Conservation (phyloP, 2,113 vertebrate genomes). For the Poecilia latipinna region DNA sequence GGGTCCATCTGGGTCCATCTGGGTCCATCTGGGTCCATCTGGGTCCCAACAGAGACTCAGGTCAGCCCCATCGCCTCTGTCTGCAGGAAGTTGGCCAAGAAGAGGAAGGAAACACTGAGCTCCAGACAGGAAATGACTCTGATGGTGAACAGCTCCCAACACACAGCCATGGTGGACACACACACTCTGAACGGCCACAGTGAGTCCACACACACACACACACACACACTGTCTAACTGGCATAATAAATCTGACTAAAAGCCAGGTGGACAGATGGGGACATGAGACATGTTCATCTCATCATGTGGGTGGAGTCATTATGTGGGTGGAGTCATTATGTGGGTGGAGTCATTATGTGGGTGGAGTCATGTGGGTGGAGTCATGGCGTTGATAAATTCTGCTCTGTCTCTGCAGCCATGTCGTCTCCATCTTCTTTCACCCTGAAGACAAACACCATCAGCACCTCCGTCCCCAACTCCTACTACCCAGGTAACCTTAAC, state of each 20-base stretch:
- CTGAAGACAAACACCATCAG: slow-evolving; percentile 96
- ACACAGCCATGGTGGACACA: slow-evolving; percentile 61
- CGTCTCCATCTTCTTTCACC: slow-evolving; percentile 95
- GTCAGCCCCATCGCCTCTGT: not conserved
- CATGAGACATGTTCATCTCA: too few species aligned
- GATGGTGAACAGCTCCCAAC: slow-evolving; percentile 71
- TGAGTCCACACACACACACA: slow-evolving; percentile 39
- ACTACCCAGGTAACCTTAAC: slow-evolving; percentile 89
- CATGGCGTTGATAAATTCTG: not conserved
- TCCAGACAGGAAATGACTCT: slow-evolving; percentile 78
- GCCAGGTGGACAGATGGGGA: too few species aligned
- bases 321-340: too few species aligned
- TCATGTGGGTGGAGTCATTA: too few species aligned
- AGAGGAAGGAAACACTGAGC: slow-evolving; percentile 73
- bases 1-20: too few species aligned
- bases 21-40: not conserved
- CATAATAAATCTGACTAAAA: too few species aligned
- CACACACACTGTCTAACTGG: too few species aligned
- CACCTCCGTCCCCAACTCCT: slow-evolving; percentile 92
- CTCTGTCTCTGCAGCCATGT: slow-evolving; percentile 81
- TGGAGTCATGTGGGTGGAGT: too few species aligned
- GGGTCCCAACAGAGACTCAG: not conserved
- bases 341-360: too few species aligned
- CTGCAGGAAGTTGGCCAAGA: slow-evolving; percentile 73
- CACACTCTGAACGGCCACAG: slow-evolving; percentile 65